These are phyloP conservation scores for Chamaetylas fuelleborni DNA, from an alignment of 2,113 vertebrate genomes.

Conservation along the genomic window DNA sequence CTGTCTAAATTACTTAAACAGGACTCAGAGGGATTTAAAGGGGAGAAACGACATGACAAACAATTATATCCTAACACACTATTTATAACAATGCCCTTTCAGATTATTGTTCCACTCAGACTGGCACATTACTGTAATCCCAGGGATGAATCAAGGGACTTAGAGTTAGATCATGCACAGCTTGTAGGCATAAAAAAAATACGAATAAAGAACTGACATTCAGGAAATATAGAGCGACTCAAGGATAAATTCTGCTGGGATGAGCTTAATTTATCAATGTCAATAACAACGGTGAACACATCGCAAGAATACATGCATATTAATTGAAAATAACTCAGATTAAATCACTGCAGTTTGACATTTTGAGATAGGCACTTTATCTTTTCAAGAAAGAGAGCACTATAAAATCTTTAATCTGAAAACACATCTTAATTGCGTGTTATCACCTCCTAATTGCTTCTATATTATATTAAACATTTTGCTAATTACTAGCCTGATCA, in stretches of 20 bases:
- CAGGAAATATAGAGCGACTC: constrained; percentile 87
- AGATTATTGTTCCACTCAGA: constrained; percentile 81
- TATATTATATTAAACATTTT: constrained; percentile 99
- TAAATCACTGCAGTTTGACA: constrained; percentile 95
- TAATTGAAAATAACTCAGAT: constrained; percentile 99
- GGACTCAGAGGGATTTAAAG: constrained; percentile 82
- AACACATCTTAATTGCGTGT: constrained; percentile 99
- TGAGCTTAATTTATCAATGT: constrained; percentile 97
- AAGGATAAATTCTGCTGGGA: constrained; percentile 87
- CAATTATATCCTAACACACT: constrained; percentile 89
- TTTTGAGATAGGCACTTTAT: constrained; percentile 97
- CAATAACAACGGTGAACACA: constrained; percentile 87
- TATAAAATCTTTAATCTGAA: constrained; percentile 90
- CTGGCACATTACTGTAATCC: constrained; percentile 80
- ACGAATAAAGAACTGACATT: constrained; percentile 83
- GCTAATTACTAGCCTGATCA: constrained; percentile 98
- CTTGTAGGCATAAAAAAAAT: constrained; percentile 76
- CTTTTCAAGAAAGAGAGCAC: constrained; percentile 90
- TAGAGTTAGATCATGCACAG: constrained; percentile 75
- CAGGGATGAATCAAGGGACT: constrained; percentile 76
- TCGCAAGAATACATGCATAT: constrained; percentile 93
- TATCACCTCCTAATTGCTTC: constrained; percentile 99
- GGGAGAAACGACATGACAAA: constrained; percentile 88
- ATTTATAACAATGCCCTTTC: constrained; percentile 87
- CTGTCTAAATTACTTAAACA: constrained; percentile 88